Conservation (phyloP, 2,797 vertebrate species). For the Clarias platycephalus region DNA sequence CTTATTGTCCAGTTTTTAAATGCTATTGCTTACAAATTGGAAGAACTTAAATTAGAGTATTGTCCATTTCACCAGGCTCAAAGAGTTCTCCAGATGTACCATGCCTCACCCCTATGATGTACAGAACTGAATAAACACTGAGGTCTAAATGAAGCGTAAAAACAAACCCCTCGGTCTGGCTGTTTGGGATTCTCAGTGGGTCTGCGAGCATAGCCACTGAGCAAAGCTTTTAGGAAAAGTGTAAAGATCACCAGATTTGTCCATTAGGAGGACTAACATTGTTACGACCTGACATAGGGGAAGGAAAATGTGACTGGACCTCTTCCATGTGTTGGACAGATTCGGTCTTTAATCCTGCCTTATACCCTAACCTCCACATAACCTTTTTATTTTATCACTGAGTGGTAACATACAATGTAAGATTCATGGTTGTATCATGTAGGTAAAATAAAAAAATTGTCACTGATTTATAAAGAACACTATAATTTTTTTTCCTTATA, state of each 20-base stretch:
- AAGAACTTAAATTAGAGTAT: background rate
- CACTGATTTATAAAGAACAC: background rate
- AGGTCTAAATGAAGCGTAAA: constrained; percentile 72
- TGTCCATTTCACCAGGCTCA: constrained; percentile 7
- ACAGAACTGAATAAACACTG: constrained; percentile 60
- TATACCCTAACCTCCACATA: background rate
- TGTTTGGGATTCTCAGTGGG: constrained; percentile 50
- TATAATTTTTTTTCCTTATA: too few species aligned
- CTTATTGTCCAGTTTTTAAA: background rate
- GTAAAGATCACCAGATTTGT: constrained; percentile 30
- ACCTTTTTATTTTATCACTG: background rate
- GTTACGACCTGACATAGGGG: background rate
- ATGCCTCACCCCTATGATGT: constrained; percentile 33
- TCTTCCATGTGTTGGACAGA: background rate
- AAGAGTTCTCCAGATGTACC: constrained; percentile 45
- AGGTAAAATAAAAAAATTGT: background rate
- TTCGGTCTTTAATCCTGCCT: background rate
- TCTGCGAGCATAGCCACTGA: constrained; percentile 17
- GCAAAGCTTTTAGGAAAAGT: constrained; percentile 33
- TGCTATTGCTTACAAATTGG: background rate
- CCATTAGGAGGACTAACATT: constrained; percentile 3
- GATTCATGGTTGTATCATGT: background rate
- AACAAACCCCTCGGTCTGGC: constrained; percentile 69
- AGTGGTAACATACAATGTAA: background rate
- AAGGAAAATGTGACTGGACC: background rate